Conservation (phyloP, 2,113 vertebrate genomes). For the Dendropsophus ebraccatus region DNA sequence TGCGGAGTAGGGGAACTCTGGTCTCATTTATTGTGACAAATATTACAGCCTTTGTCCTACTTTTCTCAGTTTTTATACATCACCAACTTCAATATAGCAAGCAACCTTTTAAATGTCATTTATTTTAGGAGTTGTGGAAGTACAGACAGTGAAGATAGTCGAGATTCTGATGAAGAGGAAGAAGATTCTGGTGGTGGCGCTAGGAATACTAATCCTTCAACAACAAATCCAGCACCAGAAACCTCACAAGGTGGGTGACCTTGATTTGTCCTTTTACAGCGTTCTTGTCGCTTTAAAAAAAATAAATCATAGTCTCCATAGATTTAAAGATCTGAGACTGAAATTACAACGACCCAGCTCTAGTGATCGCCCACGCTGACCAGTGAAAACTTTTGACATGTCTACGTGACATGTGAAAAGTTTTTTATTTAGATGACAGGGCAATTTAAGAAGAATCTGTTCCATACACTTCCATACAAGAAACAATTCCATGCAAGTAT, state of each 20-base stretch:
- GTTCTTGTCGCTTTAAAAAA: background rate
- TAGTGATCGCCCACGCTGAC: too few species aligned
- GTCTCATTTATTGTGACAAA: background rate
- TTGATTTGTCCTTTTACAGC: too few species aligned
- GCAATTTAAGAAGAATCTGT: too few species aligned
- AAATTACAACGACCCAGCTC: too few species aligned
- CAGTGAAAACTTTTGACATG: too few species aligned
- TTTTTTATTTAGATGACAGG: too few species aligned
- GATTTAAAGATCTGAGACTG: too few species aligned
- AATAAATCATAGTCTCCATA: too few species aligned
- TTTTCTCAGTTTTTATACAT: background rate
- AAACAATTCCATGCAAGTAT: too few species aligned
- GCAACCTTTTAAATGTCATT: background rate
- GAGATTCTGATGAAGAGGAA: slow-evolving; percentile 66
- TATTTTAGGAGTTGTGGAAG: slow-evolving; percentile 69
- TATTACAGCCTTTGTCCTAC: background rate
- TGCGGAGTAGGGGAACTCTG: rapidly evolving
- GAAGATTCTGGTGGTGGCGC: slow-evolving; percentile 55
- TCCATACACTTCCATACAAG: too few species aligned
- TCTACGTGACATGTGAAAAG: too few species aligned
- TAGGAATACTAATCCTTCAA: background rate
- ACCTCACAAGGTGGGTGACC: slow-evolving; percentile 2
- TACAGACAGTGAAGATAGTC: slow-evolving; percentile 71
- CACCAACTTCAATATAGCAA: background rate
- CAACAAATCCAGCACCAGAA: background rate